These are phyloP conservation scores for Cryptomyrus ogoouensis DNA, from an alignment of 2,113 vertebrate genomes.

Conservation along the genomic window DNA sequence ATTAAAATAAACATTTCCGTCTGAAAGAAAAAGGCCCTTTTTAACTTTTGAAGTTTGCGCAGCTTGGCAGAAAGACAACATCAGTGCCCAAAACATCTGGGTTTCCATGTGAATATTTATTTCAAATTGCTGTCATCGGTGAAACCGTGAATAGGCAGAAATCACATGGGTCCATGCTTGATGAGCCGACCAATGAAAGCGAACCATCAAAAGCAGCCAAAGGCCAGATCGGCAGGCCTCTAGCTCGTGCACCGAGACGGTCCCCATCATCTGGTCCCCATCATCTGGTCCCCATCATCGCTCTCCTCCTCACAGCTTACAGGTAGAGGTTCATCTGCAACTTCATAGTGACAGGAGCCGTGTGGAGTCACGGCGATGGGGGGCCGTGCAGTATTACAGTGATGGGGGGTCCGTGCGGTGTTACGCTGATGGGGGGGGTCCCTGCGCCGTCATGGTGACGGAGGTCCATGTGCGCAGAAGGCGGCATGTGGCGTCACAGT, in stretches of 20 bases:
- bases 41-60: conserved; percentile 23
- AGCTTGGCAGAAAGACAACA: conserved; percentile 25
- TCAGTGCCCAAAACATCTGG: conserved; percentile 24
- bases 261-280: background rate
- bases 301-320: background rate
- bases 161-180: background rate
- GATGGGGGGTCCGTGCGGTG: background rate
- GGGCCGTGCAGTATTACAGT: too few species aligned
- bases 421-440: too few species aligned
- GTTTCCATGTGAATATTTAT: conserved; percentile 21
- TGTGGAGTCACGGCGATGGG: too few species aligned
- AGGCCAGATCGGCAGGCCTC: background rate
- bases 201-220: conserved; percentile 2
- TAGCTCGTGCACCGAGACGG: background rate
- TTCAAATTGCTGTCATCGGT: conserved; percentile 19
- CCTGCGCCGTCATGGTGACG: too few species aligned
- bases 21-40: conserved; percentile 19
- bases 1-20: conserved; percentile 28
- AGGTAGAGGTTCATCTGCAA: background rate
- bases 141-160: conserved; percentile 15
- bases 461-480: too few species aligned
- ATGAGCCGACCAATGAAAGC: conserved; percentile 11
- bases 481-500: background rate
- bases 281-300: too few species aligned
- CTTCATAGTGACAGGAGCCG: too few species aligned